These are phyloP conservation scores for Macrophya alboannulata DNA, from an alignment of 2,888 invertebrate species.

Conservation along the genomic window DNA sequence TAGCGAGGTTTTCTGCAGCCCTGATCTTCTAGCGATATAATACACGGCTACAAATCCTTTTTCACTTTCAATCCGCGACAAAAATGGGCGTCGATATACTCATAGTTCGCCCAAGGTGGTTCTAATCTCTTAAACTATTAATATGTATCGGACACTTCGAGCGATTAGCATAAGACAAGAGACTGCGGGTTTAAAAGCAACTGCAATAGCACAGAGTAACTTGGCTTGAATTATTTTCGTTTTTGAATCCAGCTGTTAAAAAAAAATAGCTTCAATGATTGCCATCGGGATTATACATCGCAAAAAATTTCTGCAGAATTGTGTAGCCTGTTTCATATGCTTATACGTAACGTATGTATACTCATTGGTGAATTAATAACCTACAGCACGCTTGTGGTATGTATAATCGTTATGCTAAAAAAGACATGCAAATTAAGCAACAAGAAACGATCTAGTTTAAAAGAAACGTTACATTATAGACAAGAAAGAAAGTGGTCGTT, in stretches of 20 bases:
- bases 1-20: background rate
- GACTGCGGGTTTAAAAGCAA: background rate
- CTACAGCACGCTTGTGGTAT: background rate
- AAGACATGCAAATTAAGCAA: constrained; percentile 53
- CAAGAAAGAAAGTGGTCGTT: constrained; percentile 39
- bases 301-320: background rate
- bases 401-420: background rate
- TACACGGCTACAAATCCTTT: constrained; percentile 18
- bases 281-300: background rate
- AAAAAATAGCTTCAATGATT: background rate
- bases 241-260: background rate
- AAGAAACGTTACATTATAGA: background rate
- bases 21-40: constrained; percentile 11
- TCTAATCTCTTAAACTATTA: constrained; percentile 36
- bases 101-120: constrained; percentile 27
- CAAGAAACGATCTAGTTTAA: constrained; percentile 17
- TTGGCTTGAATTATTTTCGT: background rate
- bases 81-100: constrained; percentile 15
- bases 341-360: background rate
- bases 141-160: constrained; percentile 43
- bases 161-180: constrained; percentile 37
- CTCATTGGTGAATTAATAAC: constrained; percentile 5
- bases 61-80: constrained; percentile 29
- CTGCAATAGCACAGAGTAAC: background rate
- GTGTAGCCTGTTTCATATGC: background rate